Evolutionary conservation across 1,140 invertebrate genomes (phyloP).

Genomic region (Gryon sp.): DNA sequence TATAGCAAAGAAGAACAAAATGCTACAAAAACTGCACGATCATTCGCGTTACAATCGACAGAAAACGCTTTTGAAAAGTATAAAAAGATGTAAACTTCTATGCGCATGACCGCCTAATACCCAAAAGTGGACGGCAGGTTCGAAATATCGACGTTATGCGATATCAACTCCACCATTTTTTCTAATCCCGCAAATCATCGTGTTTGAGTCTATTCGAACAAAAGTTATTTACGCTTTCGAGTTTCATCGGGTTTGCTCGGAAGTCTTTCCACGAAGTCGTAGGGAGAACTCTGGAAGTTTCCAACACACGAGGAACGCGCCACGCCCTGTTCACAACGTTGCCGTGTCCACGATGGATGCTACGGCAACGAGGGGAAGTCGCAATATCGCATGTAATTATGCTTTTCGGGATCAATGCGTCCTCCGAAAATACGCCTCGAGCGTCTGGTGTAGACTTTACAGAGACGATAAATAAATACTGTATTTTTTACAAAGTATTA

Average conservation of each 20-base stretch:
- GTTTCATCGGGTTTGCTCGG: constrained; percentile 6
- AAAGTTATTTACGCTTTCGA: constrained; percentile 39
- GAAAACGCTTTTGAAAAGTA: neutral
- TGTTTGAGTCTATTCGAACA: constrained; percentile 28
- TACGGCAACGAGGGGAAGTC: constrained; percentile 63
- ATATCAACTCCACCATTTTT: constrained; percentile 28
- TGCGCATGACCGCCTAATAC: constrained; percentile 16
- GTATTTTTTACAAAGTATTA: too few species aligned
- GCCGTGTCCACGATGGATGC: constrained; percentile 72
- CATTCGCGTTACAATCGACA: neutral
- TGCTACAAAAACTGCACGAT: constrained; percentile 8
- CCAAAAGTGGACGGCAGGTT: constrained; percentile 18
- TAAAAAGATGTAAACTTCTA: neutral
- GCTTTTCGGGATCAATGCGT: constrained; percentile 40
- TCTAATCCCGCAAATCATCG: constrained; percentile 39
- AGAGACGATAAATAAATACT: too few species aligned
- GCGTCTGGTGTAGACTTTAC: too few species aligned
- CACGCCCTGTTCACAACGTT: constrained; percentile 73
- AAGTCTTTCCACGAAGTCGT: constrained; percentile 42
- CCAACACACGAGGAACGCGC: constrained; percentile 65
- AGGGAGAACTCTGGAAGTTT: constrained; percentile 56
- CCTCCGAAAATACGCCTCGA: constrained; percentile 6
- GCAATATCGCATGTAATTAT: constrained; percentile 47
- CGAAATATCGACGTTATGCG: constrained; percentile 12
- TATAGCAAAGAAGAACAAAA: neutral